Base-by-base conservation (phyloP, 2,888 invertebrate species). In the Nomada ruficornis region DNA sequence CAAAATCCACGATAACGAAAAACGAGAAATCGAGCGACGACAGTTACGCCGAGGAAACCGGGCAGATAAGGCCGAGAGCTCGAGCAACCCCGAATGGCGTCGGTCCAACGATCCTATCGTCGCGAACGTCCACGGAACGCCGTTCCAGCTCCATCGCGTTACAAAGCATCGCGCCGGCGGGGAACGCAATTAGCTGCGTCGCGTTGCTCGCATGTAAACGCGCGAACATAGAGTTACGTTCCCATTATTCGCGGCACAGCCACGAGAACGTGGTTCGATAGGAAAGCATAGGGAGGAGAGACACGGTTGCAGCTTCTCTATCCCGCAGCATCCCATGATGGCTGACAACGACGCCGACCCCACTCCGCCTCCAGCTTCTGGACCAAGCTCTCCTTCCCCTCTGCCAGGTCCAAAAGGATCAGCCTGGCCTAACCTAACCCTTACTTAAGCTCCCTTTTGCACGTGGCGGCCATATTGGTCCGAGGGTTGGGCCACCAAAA, bases 401-500 rank as follows among this genome's bases (percentile, higher is more conserved):
- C 81, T 26, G 76, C 77, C 88, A 70, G 77, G 80, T 90, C 89
- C 90, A 87, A 88, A 72, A 91, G 91, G 90, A 91, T 90, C 86
- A 83, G 83, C 67, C 71, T 86, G 84, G 83, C 87, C 89, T 86
- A 86, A 89, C 89, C 88, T 89, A 87, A 91, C 89, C 88, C 89
- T 89, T 88, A 80, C 88, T 90, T 88, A 88, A 90, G 89, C 90
- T 91, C 89, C 91, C 91, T 91, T 91, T 89, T 83, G 88, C 86
- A 82, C 85, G 85, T 85, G 86, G 86, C 93, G 90, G 94, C 94
- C 94, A 94, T 94, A 91, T 93, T 94, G 91, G 85, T 84, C 86
- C 88, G 92, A 93, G 94, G 94, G 93, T 90, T 91, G 94, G 94
- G 91, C 94, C 86, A 88, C 90, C 90, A 89, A 93, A 92, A 92